A percentile compares a stretch with the other conserved stretches of the same genome.
These are phyloP conservation scores for Polyergus mexicanus DNA, from an alignment of 1,140 invertebrate genomes.

Conservation along the genomic window DNA sequence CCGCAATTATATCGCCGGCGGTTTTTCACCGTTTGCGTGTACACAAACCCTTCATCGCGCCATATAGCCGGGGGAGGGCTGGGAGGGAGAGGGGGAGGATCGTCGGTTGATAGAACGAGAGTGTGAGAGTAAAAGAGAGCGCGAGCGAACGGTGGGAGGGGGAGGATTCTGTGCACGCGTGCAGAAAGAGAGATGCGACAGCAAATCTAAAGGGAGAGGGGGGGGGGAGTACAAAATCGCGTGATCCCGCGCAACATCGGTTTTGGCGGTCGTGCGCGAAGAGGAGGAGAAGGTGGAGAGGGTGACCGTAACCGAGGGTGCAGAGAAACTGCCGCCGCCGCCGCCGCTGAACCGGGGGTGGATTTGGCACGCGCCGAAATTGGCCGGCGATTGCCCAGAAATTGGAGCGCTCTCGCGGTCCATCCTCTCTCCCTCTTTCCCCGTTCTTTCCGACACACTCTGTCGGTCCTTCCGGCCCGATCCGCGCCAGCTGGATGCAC, in stretches of 20 bases:
- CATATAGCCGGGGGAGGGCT: neutral
- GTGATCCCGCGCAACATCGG: constrained; percentile 70
- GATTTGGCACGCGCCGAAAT: constrained; percentile 81
- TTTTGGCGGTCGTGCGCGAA: constrained; percentile 74
- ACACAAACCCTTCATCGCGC: constrained; percentile 49
- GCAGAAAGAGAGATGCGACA: constrained; percentile 43
- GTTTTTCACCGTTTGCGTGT: constrained; percentile 74
- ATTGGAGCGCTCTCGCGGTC: constrained; percentile 70
- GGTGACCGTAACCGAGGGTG: neutral
- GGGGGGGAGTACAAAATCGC: constrained; percentile 60
- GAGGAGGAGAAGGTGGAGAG: neutral
- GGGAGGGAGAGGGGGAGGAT: neutral
- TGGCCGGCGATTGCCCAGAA: constrained; percentile 77
- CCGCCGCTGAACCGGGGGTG: constrained; percentile 61
- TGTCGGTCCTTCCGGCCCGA: constrained; percentile 37
- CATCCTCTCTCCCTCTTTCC: constrained; percentile 56
- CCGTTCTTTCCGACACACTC: constrained; percentile 49
- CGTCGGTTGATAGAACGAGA: constrained; percentile 36
- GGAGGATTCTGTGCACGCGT: constrained; percentile 56
- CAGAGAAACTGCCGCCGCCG: constrained; percentile 45
- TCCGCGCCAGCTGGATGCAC: constrained; percentile 54
- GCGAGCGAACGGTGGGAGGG: constrained; percentile 1
- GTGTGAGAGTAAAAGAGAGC: constrained; percentile 35
- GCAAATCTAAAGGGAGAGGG: neutral
- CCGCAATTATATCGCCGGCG: constrained; percentile 77